These are phyloP conservation scores for Trachops cirrhosus DNA, from an alignment of 2,797 vertebrate genomes.

Conservation along the genomic window DNA sequence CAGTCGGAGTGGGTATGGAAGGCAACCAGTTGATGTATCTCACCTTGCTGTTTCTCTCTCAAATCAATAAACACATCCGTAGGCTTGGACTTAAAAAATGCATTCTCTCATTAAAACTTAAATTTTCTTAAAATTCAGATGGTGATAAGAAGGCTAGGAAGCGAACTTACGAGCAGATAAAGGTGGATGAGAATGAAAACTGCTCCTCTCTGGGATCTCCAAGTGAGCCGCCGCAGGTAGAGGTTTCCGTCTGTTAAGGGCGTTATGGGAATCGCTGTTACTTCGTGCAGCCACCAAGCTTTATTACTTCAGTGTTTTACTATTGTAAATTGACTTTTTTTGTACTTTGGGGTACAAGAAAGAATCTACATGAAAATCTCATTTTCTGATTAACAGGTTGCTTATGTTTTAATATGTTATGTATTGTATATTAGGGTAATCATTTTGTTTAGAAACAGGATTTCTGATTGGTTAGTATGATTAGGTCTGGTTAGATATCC, in stretches of 20 bases:
- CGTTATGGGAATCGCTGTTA: background rate
- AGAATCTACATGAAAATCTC: background rate
- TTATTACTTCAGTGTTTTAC: conserved; percentile 11
- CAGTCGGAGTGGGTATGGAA: background rate
- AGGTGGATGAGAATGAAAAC: conserved; percentile 91
- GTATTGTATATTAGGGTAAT: background rate
- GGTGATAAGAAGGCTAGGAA: conserved; percentile 95
- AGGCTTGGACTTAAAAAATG: background rate
- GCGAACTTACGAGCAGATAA: conserved; percentile 94
- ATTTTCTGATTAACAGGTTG: conserved; percentile 39
- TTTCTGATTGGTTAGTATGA: conserved; percentile 26
- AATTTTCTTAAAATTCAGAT: conserved; percentile 81
- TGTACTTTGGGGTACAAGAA: background rate
- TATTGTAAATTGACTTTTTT: background rate
- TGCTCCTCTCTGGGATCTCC: conserved; percentile 91
- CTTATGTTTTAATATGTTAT: background rate
- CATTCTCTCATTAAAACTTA: conserved; percentile 56
- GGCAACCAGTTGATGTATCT: background rate
- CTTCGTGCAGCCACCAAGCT: background rate
- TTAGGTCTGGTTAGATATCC: background rate
- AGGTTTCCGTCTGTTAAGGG: conserved; percentile 18
- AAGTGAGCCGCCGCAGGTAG: conserved; percentile 94
- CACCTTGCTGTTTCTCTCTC: background rate
- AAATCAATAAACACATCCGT: background rate
- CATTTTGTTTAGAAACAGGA: background rate